These are phyloP conservation scores for Macrobrachium rosenbergii DNA, from an alignment of 1,140 invertebrate genomes.

Conservation along the genomic window DNA sequence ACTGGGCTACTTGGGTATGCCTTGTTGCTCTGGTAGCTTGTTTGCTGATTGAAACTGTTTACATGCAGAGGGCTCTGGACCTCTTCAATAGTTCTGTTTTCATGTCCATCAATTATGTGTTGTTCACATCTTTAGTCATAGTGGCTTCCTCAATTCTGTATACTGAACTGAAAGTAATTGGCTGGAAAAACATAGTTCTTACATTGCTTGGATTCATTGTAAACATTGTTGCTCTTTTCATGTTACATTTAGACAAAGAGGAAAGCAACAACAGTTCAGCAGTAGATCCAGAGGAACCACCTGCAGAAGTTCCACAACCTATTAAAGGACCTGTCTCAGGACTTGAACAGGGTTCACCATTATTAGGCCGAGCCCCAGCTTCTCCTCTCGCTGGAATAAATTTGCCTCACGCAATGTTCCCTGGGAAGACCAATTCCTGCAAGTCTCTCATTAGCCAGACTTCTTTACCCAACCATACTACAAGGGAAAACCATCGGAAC, in stretches of 20 bases:
- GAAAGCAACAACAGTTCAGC: background rate
- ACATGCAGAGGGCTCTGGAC: slow-evolving; percentile 64
- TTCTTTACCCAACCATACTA: slow-evolving; percentile 14
- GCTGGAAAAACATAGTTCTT: slow-evolving; percentile 62
- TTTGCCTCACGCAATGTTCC: slow-evolving; percentile 49
- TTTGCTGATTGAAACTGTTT: slow-evolving; percentile 60
- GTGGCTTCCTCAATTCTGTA: slow-evolving; percentile 63
- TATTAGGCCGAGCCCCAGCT: slow-evolving; percentile 41
- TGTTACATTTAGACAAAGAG: slow-evolving; percentile 62
- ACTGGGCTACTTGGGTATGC: slow-evolving; percentile 61
- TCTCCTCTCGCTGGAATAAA: slow-evolving; percentile 50
- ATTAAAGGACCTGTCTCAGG: slow-evolving; percentile 7
- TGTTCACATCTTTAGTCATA: slow-evolving; percentile 63
- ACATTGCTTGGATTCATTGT: slow-evolving; percentile 64
- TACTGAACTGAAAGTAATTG: slow-evolving; percentile 56
- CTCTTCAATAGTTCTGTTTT: slow-evolving; percentile 65
- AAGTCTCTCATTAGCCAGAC: slow-evolving; percentile 52
- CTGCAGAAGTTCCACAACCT: slow-evolving; percentile 2
- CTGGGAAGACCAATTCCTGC: slow-evolving; percentile 52
- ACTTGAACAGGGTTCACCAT: slow-evolving; percentile 28
- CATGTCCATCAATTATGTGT: slow-evolving; percentile 65
- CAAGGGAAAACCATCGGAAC: slow-evolving; percentile 29
- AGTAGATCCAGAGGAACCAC: background rate
- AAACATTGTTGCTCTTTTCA: slow-evolving; percentile 61
- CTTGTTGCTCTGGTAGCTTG: slow-evolving; percentile 53